phyloP scores from a whole-genome alignment of 2,113 vertebrate species.

The Tricholaema leucomelas region DNA sequence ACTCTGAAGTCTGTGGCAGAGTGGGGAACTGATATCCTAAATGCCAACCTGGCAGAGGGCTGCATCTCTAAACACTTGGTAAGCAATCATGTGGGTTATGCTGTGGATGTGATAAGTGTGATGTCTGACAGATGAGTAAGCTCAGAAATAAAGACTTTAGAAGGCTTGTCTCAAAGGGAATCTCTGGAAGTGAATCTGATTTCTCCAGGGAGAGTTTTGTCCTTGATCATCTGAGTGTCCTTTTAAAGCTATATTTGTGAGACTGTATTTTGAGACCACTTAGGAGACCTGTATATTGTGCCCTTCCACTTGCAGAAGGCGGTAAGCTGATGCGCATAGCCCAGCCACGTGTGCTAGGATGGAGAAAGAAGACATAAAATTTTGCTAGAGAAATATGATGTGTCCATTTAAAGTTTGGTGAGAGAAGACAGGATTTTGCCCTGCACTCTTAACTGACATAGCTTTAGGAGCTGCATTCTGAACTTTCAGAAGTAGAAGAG shows the following conservation, averaged over 20 bases:
- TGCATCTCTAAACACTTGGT: neutral
- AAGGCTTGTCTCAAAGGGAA: neutral
- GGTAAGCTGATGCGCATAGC: neutral
- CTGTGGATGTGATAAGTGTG: neutral
- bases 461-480: neutral
- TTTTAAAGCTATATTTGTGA: neutral
- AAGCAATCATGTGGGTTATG: neutral
- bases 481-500: neutral
- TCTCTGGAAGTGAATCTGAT: neutral
- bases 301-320: neutral
- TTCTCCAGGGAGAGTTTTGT: neutral
- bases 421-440: neutral
- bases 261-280: neutral
- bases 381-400: neutral
- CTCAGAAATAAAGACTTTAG: neutral
- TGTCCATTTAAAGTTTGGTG: neutral
- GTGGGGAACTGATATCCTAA: neutral
- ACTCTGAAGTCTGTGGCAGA: neutral
- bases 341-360: fast-evolving
- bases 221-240: neutral
- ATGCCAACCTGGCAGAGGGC: neutral
- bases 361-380: neutral
- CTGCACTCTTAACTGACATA: neutral
- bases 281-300: too few species aligned
- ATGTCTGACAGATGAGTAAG: neutral